Conservation (phyloP, 2,888 invertebrate genomes). For the Acrocyrtus sp. region DNA sequence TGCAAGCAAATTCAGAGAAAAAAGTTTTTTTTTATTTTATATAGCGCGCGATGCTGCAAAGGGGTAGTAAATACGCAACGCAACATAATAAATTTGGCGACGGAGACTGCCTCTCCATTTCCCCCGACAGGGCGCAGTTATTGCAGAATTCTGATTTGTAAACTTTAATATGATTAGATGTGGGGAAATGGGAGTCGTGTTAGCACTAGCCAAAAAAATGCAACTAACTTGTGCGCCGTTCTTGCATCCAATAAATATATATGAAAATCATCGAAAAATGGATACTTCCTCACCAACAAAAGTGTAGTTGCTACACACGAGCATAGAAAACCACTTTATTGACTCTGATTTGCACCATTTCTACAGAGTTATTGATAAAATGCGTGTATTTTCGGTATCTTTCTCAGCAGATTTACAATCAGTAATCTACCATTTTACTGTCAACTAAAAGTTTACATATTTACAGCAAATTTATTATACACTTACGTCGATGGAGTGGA, state of each 20-base stretch:
- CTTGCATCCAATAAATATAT: background rate
- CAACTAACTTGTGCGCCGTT: background rate
- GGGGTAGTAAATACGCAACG: background rate
- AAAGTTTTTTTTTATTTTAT: background rate
- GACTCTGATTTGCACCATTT: constrained; percentile 38
- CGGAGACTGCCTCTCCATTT: constrained; percentile 18
- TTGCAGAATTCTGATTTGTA: constrained; percentile 40
- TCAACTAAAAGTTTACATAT: too few relatives aligned
- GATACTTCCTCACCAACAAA: background rate
- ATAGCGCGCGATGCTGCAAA: background rate
- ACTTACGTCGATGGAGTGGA: too few relatives aligned
- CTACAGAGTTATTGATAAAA: constrained; percentile 2
- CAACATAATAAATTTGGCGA: constrained; percentile 19
- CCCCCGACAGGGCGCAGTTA: constrained; percentile 32
- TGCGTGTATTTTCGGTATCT: constrained; percentile 22
- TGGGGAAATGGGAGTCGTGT: background rate
- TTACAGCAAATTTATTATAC: too few relatives aligned
- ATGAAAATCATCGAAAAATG: background rate
- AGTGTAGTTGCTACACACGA: constrained; percentile 25
- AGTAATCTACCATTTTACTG: too few relatives aligned
- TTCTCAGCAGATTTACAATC: constrained; percentile 2
- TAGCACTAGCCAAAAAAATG: background rate
- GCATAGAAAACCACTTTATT: constrained; percentile 50
- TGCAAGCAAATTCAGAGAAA: background rate
- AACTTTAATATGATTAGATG: constrained; percentile 11